Base-by-base conservation (phyloP, 2,888 invertebrate genomes). In the Anaspis maculata region DNA sequence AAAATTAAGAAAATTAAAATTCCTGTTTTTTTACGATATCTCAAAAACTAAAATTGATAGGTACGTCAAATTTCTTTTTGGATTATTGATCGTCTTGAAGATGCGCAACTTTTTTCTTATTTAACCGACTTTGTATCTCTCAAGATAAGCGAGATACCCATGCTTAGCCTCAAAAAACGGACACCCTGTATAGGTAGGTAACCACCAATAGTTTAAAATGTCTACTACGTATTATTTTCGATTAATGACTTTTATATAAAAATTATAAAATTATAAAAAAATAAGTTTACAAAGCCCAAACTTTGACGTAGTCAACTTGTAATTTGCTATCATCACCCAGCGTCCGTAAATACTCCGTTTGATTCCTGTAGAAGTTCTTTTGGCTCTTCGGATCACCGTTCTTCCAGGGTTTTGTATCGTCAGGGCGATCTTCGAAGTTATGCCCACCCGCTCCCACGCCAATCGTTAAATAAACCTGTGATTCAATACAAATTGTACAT, bases 371-470 rank as follows among this genome's bases (percentile, higher is more conserved):
- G 66, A 88, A 87, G 38, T 75, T 68, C 3, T 73, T 63, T 67
- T 78, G 74, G 0, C 77, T 77, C 51, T 75, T 76, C 0, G 77
- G 73, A 13, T 75, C 73, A 2, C 57, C 55, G 57, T 88, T 87
- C 15, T 39, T 62, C 88, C 89, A 91, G 0, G 88, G 88, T 57
- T 89, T 90, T 4, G 54, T 48, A 1, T 54, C 55, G 30, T 45
- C 44, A 2, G 56, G 42, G 14, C 49, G 45, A 48, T 88, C 82
- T 0, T 77, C 72, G 55, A 86, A 88, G 52, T 79, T 78, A 35
- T 76, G 71, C 0, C 89, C 89, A 0, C 84, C 89, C 27, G 84
- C 83, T 19, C 83, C 80, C 5, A 89, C 66, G 1, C 87, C 89
- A 28, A 90, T 51, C 1, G 79, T 74, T 14, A 90, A 62, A 61